Base-by-base conservation (phyloP, 2,797 vertebrate genomes). In the Knipowitschia caucasica region DNA sequence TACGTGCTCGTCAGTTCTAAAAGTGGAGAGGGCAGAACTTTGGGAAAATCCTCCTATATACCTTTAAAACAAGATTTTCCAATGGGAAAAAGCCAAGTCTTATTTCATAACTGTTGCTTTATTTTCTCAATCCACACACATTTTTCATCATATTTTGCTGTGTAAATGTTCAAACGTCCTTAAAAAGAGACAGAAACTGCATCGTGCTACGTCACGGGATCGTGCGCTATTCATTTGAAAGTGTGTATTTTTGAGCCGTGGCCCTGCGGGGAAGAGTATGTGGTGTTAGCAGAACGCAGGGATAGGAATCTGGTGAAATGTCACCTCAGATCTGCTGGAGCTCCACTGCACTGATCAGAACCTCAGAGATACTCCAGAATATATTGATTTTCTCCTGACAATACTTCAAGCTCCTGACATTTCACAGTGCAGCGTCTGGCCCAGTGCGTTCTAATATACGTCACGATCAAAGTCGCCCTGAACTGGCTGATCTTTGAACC, bases 321-420 rank as follows among this genome's bases (percentile, higher is more conserved):
- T 80, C 82, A 73, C 54, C 74, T 55, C 53, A 57, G 39, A 60
- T 62, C 39, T 59, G 55, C 29, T 78, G 55, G 59, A 47, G 52
- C 20, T 64, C 45, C 35, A 47, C 36, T 10, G 39, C 14, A 78
- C 79, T 78, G 74, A 54, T n/a, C 65, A 65, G 50, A 73, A 67
- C 69, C 47, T 44, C 64, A 67, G 66, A 65, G 57, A 75, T 15
- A 21, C 80, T 81, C 77, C 70, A 80, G 50, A 73, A 66, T 60
- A 52, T 59, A 87, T 88, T 80, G 86, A 89, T 90, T 88, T 77
- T 66, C 67, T 23, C 36, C 11, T 31, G 73, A 69, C 66, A n/a
- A n/a, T 58, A 63, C 72, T 59, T 63, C 67, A 50, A 62, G 59
- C 62, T 58, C 62, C 74, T 77, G 70, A 81, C 81, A 88, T 85